Evolutionary conservation across 2,113 vertebrate species (phyloP), one percentile per base, ranked within the genome.

Genomic region (Strigops habroptila): DNA sequence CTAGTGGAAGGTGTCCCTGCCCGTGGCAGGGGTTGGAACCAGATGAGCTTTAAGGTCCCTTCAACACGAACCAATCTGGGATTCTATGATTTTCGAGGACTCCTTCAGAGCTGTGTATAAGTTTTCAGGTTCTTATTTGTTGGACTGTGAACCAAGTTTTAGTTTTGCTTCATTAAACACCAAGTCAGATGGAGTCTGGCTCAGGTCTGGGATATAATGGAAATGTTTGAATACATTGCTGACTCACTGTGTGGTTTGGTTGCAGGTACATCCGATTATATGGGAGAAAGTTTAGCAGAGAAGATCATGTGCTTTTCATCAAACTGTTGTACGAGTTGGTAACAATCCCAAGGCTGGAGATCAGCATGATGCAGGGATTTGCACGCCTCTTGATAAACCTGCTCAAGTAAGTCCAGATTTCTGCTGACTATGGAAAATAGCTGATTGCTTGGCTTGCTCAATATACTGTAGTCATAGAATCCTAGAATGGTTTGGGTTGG

Each of bases 341-440:
- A 95, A 99, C 98, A 15, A 98, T 99, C 95, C 98, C 99, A 55
- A 98, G 98, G 94, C 98, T 99, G 97, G 99, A 99, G 97, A 99
- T 99, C 98, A 99, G 99, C 97, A 99, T 99, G 99, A 99, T 99
- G 99, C 99, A 99, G 96, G 98, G 99, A 82, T 99, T 99, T 95
- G 98, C 99, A 70, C 99, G 99, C 69, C 99, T 99, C 85, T 98
- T 99, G 93, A 99, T 99, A 97, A 99, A 98, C 96, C 98, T 99
- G 84, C 98, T 99, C 71, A 99, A 99, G 99, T 99, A 98, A 98
- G 99, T 98, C 67, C 27, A 6, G 15, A 14, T 87, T 88, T 89
- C 77, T 97, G 41, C 35, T 95, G 21, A 52, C 44, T 65, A 1
- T 19, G 78, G 37, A 30, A 46, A 70, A 14, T 48, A 43, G 24